Base-by-base conservation (phyloP, 2,113 vertebrate species). In the Gallinago jamesoni region DNA sequence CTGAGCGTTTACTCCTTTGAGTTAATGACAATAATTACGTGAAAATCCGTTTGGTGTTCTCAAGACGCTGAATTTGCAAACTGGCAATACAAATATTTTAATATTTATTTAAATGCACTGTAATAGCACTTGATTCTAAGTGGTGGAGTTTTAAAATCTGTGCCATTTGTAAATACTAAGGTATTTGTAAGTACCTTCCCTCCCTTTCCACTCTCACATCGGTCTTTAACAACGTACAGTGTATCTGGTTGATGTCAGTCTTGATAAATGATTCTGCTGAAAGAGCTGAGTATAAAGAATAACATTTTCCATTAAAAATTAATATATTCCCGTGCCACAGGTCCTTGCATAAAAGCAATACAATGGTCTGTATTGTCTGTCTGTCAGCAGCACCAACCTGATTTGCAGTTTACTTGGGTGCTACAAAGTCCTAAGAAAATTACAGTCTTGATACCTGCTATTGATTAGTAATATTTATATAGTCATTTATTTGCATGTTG, bases 51-150 rank as follows among this genome's bases (percentile, higher is more conserved):
- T 93, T 0, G 13, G 60, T 79, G 64, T 90, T 87, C 85, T 96
- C 73, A 92, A 95, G 88, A 90, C 87, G 92, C 90, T 94, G 93
- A 88, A 95, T 96, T 94, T 95, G 90, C 93, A 96, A 95, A 86
- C 80, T 89, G 73, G 79, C 60, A 94, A 81, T 93, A 90, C 83
- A 97, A 96, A 94, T 96, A 92, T 72, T 88, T 81, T 93, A 92
- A 92, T 92, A 78, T 80, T 60, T 37, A 89, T 95, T 94, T 86
- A 97, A 94, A 95, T 92, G 55, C 79, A 75, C 83, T 72, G 35
- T 92, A 96, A 90, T 96, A 92, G 79, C 92, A 78, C 91, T 94
- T 91, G 84, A 87, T 91, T 94, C 74, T 91, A 83, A 95, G 62
- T 67, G 69, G 62, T 37, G 69, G 33, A 37, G 25, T 81, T 93